Percentiles rank a stretch among this genome's conserved stretches.
Conservation (phyloP, 2,797 vertebrate genomes). For the Cheirogaleus major region DNA sequence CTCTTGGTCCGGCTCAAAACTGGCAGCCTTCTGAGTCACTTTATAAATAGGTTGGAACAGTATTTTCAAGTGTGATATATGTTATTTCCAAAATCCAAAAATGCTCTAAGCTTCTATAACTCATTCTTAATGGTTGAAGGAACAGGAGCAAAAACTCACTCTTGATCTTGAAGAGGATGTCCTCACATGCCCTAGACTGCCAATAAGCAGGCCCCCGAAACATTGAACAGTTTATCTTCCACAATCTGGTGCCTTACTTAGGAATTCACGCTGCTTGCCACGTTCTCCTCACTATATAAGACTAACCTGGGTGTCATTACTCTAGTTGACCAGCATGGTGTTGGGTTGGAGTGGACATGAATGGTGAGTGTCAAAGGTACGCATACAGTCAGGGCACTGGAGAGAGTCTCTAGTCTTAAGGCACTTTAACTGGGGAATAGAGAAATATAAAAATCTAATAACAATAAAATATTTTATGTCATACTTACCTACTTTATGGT, state of each 20-base stretch:
- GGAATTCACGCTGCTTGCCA: neutral
- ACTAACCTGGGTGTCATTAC: neutral
- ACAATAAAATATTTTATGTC: constrained; percentile 73
- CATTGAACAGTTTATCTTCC: neutral
- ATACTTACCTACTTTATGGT: neutral
- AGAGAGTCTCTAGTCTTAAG: neutral
- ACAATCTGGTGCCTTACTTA: neutral
- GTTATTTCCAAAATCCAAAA: neutral
- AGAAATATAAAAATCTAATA: constrained; percentile 71
- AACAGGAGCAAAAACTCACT: neutral
- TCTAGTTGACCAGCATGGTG: neutral
- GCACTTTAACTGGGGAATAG: neutral
- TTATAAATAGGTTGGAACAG: neutral
- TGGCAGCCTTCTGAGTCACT: neutral
- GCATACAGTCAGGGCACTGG: neutral
- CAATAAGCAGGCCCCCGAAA: neutral
- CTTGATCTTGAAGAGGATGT: neutral
- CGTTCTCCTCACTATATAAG: neutral
- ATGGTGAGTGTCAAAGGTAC: neutral
- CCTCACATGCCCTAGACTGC: neutral
- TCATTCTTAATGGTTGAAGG: neutral
- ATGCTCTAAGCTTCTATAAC: neutral
- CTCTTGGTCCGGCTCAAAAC: neutral
- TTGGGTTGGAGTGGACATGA: neutral
- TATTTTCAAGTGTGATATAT: neutral